Evolutionary conservation across 2,888 invertebrate genomes (phyloP), one percentile per base, ranked within the genome.

Genomic region (Meganola albula): DNA sequence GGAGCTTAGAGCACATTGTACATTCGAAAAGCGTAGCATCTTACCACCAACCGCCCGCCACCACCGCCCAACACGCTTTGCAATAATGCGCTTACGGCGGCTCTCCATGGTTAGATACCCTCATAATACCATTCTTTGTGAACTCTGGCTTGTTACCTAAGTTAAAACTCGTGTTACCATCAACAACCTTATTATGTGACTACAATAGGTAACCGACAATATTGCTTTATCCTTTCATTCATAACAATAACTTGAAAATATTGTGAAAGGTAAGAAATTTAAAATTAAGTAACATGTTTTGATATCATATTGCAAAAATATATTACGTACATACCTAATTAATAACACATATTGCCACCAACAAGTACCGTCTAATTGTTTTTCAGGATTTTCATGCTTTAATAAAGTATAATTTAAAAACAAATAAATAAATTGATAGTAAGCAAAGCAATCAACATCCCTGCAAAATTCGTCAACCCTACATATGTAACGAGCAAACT

Each of bases 51-150:
- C 59, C 59, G 54, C 64, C 63, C 61, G 61, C 62, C 58, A 50
- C 37, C 49, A 34, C 49, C 62, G 49, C 59, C 55, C 58, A 50
- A 50, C 56, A 61, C 67, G 63, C 70, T 77, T 66, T 70, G 74
- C 75, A 73, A 71, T 84, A 83, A 82, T 82, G 74, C 82, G 75
- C 80, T 82, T 82, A 80, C 62, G 70, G 63, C 65, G 62, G n/a
- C n/a, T n/a, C 71, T 68, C 63, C 63, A 63, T 70, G 56, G 61
- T 60, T 67, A 65, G 61, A 58, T 66, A 70, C 74, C 73, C 75
- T 69, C 67, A 73, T 76, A 78, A 79, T 72, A 60, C 76, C 64
- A 77, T 74, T 78, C 72, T 75, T 75, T 68, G 63, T 68, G 63
- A 61, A 64, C 53, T 56, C 62, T 53, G 59, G 63, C 69, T 76